Evolutionary conservation across 2,797 vertebrate species (phyloP).

Genomic region (Rallus crepitans): DNA sequence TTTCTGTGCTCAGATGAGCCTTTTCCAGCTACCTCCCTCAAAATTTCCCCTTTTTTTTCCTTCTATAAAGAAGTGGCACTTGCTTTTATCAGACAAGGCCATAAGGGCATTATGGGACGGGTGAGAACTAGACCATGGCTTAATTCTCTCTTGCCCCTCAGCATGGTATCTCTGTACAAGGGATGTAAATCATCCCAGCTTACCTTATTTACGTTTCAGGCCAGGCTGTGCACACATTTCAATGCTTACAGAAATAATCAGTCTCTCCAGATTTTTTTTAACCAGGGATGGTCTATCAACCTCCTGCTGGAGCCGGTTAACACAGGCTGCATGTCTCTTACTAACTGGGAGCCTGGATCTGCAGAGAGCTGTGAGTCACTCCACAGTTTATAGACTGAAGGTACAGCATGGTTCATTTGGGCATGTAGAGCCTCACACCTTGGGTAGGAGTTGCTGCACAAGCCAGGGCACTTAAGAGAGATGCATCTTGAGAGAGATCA

Average conservation of each 20-base stretch:
- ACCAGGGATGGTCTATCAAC: not conserved
- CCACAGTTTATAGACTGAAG: not conserved
- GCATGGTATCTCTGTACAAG: not conserved
- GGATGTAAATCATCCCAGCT: not conserved
- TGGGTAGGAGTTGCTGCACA: not conserved
- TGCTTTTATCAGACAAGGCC: not conserved
- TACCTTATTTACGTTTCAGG: not conserved
- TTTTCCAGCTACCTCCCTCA: not conserved
- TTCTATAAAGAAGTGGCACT: not conserved
- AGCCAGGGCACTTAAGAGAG: not conserved
- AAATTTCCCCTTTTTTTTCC: not conserved
- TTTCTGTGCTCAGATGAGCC: not conserved
- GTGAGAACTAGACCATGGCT: not conserved
- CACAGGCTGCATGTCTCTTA: not conserved
- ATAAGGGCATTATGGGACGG: not conserved
- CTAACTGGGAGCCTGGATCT: not conserved
- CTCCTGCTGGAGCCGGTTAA: not conserved
- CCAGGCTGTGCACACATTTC: not conserved
- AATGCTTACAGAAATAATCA: not conserved
- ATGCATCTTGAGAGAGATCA: not conserved
- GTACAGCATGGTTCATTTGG: rapidly evolving
- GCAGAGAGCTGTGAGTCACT: not conserved
- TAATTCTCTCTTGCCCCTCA: not conserved
- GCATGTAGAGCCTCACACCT: rapidly evolving
- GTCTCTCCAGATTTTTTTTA: not conserved